Evolutionary conservation across 2,113 vertebrate genomes (phyloP), one percentile per base, ranked within the genome.

Genomic region (Pelecanoides urinatrix): DNA sequence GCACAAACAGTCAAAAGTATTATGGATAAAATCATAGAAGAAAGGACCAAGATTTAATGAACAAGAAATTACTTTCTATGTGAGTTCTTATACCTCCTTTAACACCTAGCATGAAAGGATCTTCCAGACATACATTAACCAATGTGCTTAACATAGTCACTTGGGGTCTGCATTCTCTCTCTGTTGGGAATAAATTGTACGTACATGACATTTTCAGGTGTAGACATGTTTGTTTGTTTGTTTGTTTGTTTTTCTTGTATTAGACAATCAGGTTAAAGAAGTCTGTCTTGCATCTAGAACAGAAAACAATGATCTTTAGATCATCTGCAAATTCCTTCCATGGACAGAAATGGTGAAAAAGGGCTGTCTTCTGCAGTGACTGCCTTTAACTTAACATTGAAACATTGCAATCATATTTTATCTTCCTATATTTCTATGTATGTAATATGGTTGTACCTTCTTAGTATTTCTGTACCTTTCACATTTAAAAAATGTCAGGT

Each of bases 131-230:
- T 59, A 25, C 3, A 49, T 38, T 82, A 72, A 53, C 21, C 19
- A 44, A 32, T 7, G 9, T 21, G 12, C 9, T 76, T 81, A 58
- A 56, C 3, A 34, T 8, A 56, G 15, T 52, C 36, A 56, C 1
- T 1, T 0, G 0, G 44, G 8, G 65, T 72, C 53, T 58, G 18
- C 32, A n/a, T 62, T 63, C 11, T 74, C 25, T 53, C 20, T 86
- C 9, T 38, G 4, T 2, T 0, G 3, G 22, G 23, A 47, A 45
- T 68, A 38, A 63, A 50, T 9, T 45, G 5, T 27, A 38, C 19
- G 5, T 55, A 16, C 9, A 11, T 47, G 19, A 13, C 42, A 50
- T 56, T 71, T 71, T 38, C 0, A 0, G 10, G 5, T 5, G 5
- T 38, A 58, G 12, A 16, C 8, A 36, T 44, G 9, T 47, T 32